phyloP scores from a whole-genome alignment of 2,888 invertebrate genomes.

The Leptinotarsa rubiginosa region DNA sequence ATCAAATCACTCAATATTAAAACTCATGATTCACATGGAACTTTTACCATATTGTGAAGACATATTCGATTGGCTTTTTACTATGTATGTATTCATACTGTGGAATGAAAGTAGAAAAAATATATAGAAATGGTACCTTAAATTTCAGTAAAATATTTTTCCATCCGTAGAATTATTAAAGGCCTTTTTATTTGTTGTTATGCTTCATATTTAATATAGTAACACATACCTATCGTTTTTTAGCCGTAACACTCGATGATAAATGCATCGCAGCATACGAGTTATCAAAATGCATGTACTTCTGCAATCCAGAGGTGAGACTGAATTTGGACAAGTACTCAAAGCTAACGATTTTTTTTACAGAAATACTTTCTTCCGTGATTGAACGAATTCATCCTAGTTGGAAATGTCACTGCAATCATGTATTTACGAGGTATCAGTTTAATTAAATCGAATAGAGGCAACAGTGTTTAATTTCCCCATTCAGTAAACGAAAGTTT shows the following conservation, averaged over 20 bases:
- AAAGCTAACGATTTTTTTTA: slow-evolving; percentile 29
- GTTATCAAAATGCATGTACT: slow-evolving; percentile 69
- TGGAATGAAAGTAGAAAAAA: too few species aligned
- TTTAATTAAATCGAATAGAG: slow-evolving; percentile 3
- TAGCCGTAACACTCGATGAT: slow-evolving; percentile 63
- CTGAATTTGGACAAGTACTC: neutral
- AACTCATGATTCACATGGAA: too few species aligned
- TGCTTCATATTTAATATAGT: neutral
- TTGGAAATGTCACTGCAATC: slow-evolving; percentile 9
- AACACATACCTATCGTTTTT: slow-evolving; percentile 32
- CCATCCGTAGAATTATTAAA: too few species aligned
- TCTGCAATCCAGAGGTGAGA: slow-evolving; percentile 65
- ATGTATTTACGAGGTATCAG: slow-evolving; percentile 7
- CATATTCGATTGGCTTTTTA: too few species aligned
- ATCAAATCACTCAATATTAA: too few species aligned
- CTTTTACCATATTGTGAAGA: too few species aligned
- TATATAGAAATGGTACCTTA: too few species aligned
- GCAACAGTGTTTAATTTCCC: neutral
- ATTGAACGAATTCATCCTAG: neutral
- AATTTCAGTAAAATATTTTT: too few species aligned
- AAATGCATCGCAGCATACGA: slow-evolving; percentile 69
- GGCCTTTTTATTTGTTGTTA: too few species aligned
- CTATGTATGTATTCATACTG: too few species aligned
- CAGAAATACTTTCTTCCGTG: slow-evolving; percentile 51
- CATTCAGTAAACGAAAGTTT: neutral